These are phyloP conservation scores for Chorisops tibialis DNA, from an alignment of 2,888 invertebrate genomes.

Conservation along the genomic window DNA sequence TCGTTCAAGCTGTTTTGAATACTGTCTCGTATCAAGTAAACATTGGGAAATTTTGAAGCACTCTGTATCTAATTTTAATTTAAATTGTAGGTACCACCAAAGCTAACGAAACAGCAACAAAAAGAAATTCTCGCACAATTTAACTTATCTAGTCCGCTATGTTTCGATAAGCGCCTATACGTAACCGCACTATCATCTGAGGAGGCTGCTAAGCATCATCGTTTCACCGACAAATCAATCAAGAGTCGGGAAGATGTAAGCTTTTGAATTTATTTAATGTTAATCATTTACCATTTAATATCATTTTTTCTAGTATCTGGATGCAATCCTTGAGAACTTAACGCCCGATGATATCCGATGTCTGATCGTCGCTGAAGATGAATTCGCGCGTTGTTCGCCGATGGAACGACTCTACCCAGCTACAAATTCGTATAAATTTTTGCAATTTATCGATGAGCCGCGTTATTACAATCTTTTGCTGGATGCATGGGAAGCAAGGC, in stretches of 20 bases:
- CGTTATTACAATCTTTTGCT: slow-evolving; percentile 91
- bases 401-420: slow-evolving; percentile 88
- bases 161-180: slow-evolving; percentile 68
- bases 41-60: background rate
- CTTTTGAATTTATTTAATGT: slow-evolving; percentile 48
- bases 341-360: slow-evolving; percentile 89
- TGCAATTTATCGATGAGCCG: slow-evolving; percentile 73
- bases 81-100: slow-evolving; percentile 45
- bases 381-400: slow-evolving; percentile 62
- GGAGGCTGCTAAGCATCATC: slow-evolving; percentile 59
- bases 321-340: slow-evolving; percentile 74
- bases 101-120: slow-evolving; percentile 45
- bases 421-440: slow-evolving; percentile 68
- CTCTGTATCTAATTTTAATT: background rate
- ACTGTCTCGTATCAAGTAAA: slow-evolving; percentile 89
- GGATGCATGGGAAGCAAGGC: slow-evolving; percentile 87
- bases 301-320: slow-evolving; percentile 58
- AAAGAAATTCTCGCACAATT: slow-evolving; percentile 44
- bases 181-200: slow-evolving; percentile 64
- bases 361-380: slow-evolving; percentile 83
- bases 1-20: slow-evolving; percentile 87
- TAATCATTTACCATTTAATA: background rate
- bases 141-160: slow-evolving; percentile 55
- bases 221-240: slow-evolving; percentile 42
- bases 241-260: slow-evolving; percentile 48